Base-by-base conservation (phyloP, 2,113 vertebrate genomes). In the Anguilla rostrata region DNA sequence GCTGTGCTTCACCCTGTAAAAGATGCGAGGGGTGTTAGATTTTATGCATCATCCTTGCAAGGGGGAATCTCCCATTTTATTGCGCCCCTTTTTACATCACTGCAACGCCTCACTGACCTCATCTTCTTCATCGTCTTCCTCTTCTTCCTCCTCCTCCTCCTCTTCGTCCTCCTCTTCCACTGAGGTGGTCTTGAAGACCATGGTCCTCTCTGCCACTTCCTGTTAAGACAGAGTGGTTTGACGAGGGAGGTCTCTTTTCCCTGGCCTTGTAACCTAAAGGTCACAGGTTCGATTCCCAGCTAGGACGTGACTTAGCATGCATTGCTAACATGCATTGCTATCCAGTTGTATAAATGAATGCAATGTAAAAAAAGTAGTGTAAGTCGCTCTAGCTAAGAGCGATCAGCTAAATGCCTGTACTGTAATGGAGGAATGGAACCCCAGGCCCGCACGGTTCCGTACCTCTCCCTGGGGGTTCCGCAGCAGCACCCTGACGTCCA, bases 401-500 rank as follows among this genome's bases (percentile, higher is more conserved):
- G n/a, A 34, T 34, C 34, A 34, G 34, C 34, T 34, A 1, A 34
- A 34, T 34, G 34, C 34, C 34, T 34, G 18, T 20, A 8, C 41
- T 85, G 9, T 18, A 81, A 26, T 16, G 29, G 22, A 66, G 22
- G 39, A 6, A 34, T 34, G 34, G 26, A n/a, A 40, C 56, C 2
- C 22, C 22, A 26, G 60, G 60, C 60, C 20, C 8, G 22, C 3
- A 66, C 60, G 3, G 60, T 26, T 22, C 60, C n/a, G 85, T 94
- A 98, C 98, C 96, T 98, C 96, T 95, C 98, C 97, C 90, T 97
- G 95, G 91, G 96, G 94, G 90, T 97, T 97, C 89, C 94, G 95
- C 90, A 99, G 91, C 49, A 95, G 88, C 85, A 97, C 97, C 78
- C 95, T 94, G 75, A 99, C 93, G 86, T 98, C 95, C 91, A 96